A percentile compares a stretch with the other conserved stretches of the same genome.
phyloP scores from a whole-genome alignment of 2,797 vertebrate species.

The Macropodus opercularis region DNA sequence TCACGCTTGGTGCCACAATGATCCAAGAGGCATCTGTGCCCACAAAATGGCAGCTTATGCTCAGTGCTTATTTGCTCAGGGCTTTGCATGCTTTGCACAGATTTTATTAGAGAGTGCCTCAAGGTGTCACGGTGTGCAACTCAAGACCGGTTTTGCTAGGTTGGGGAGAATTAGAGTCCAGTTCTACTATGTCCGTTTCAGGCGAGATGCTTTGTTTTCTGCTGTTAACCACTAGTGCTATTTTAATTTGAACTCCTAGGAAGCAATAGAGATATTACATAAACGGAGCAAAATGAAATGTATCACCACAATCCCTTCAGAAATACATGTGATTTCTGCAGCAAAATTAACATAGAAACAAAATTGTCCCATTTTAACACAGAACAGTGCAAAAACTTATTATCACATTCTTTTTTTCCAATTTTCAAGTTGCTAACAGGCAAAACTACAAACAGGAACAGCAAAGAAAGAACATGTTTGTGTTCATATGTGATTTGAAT shows the following conservation, averaged over 20 bases:
- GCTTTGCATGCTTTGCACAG: conserved; percentile 58
- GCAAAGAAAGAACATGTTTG: not conserved
- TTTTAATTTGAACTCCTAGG: conserved; percentile 14
- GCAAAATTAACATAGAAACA: not conserved
- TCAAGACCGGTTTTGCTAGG: conserved; percentile 52
- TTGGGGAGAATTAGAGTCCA: conserved; percentile 44
- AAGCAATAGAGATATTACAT: conserved; percentile 22
- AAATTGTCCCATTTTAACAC: not conserved
- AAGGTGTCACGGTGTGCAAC: conserved; percentile 46
- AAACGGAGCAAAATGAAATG: conserved; percentile 22
- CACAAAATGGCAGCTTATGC: conserved; percentile 71
- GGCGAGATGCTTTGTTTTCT: conserved; percentile 40
- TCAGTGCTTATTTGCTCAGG: conserved; percentile 41
- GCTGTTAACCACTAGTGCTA: conserved; percentile 2
- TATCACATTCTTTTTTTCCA: conserved; percentile 11
- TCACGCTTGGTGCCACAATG: conserved; percentile 72
- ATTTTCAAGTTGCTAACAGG: conserved; percentile 10
- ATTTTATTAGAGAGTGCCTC: conserved; percentile 66
- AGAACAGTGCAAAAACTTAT: not conserved
- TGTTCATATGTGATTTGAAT: conserved; percentile 1
- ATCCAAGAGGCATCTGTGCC: conserved; percentile 75
- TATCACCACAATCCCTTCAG: conserved; percentile 2
- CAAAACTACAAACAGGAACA: not conserved
- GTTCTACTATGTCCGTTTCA: conserved; percentile 43
- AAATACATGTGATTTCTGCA: not conserved